Conservation (phyloP, 2,113 vertebrate genomes). For the Leptosomus discolor region DNA sequence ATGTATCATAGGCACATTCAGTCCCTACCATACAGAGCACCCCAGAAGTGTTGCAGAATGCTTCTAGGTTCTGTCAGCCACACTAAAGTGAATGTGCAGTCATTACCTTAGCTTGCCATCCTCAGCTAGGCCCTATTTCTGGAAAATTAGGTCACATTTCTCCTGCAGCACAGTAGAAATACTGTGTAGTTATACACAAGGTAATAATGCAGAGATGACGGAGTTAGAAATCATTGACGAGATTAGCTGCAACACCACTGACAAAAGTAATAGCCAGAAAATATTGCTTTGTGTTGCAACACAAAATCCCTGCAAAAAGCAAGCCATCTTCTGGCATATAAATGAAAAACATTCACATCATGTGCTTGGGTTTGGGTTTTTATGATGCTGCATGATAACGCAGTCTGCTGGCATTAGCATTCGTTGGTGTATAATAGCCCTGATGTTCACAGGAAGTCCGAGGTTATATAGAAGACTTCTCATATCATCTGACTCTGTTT, state of each 20-base stretch:
- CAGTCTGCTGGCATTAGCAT: background rate
- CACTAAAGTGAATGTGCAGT: background rate
- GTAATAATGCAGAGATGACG: background rate
- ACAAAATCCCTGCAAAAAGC: background rate
- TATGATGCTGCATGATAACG: background rate
- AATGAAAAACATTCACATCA: background rate
- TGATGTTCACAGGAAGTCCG: background rate
- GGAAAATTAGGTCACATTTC: background rate
- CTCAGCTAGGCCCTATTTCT: background rate
- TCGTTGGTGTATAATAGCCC: background rate
- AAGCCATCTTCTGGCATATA: background rate
- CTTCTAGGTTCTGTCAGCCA: background rate
- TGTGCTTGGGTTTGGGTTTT: background rate
- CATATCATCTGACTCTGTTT: background rate
- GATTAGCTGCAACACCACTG: background rate
- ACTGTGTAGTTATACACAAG: background rate
- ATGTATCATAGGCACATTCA: background rate
- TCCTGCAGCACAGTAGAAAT: background rate
- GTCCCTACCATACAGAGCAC: background rate
- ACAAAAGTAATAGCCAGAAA: background rate
- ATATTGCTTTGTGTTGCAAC: background rate
- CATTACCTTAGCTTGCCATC: background rate
- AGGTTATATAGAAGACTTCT: background rate
- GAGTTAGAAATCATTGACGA: background rate
- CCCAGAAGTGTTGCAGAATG: background rate